These are phyloP conservation scores for Doryteuthis pealeii DNA, from an alignment of 1,140 invertebrate species.

Conservation along the genomic window DNA sequence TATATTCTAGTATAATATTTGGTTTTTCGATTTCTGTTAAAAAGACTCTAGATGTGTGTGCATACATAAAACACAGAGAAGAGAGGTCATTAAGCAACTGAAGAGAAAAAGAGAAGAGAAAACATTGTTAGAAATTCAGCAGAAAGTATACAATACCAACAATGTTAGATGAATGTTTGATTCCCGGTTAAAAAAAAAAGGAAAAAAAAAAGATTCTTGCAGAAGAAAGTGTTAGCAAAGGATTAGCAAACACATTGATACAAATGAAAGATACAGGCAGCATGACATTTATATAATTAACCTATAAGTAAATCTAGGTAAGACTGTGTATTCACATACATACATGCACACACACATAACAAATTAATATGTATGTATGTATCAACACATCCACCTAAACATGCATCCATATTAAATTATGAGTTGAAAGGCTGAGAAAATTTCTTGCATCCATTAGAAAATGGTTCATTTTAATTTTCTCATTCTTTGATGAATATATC, in stretches of 20 bases:
- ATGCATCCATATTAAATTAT: neutral
- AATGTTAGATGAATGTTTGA: conserved; percentile 2
- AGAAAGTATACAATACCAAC: neutral
- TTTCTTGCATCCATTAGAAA: too few relatives aligned
- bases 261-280: conserved; percentile 8
- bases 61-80: neutral
- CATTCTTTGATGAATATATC: too few relatives aligned
- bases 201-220: conserved; percentile 2
- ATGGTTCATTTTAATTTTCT: too few relatives aligned
- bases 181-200: conserved; percentile 4
- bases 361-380: neutral
- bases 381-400: neutral
- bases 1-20: too few relatives aligned
- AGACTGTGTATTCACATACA: too few relatives aligned
- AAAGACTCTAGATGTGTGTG: neutral
- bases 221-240: conserved; percentile 9
- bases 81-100: neutral
- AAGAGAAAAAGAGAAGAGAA: neutral
- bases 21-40: too few relatives aligned
- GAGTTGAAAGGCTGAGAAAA: too few relatives aligned
- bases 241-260: conserved; percentile 10
- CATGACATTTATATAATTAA: neutral
- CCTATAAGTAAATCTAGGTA: neutral
- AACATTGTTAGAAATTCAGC: conserved; percentile 5
- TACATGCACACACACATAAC: neutral